Conservation (phyloP, 1,140 invertebrate genomes). For the Archivesica marissinica region DNA sequence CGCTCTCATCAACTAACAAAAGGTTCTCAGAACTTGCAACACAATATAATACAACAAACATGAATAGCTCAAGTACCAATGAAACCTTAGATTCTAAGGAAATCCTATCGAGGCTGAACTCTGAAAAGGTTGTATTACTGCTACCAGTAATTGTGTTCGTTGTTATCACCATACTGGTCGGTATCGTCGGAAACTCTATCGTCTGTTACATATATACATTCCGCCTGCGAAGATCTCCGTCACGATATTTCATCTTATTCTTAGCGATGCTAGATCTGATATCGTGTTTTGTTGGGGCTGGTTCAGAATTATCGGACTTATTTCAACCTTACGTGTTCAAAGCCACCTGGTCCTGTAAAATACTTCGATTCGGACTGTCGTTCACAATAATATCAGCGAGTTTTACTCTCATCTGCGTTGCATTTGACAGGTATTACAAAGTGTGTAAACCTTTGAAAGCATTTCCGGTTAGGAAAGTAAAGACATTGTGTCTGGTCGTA, state of each 20-base stretch:
- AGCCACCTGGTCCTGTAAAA: slow-evolving; percentile 65
- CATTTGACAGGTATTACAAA: slow-evolving; percentile 73
- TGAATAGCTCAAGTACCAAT: background rate
- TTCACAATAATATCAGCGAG: slow-evolving; percentile 68
- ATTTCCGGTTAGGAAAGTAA: slow-evolving; percentile 66
- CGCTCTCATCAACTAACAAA: no score
- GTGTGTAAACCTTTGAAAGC: slow-evolving; percentile 71
- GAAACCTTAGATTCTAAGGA: background rate
- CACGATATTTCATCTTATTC: slow-evolving; percentile 71
- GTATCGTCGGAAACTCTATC: slow-evolving; percentile 68
- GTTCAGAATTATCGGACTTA: slow-evolving; percentile 67
- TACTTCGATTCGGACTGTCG: slow-evolving; percentile 66
- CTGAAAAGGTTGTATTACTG: slow-evolving; percentile 65
- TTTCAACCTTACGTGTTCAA: slow-evolving; percentile 67
- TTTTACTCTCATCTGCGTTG: slow-evolving; percentile 69
- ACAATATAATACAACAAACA: no score
- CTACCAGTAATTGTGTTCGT: slow-evolving; percentile 70
- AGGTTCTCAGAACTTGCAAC: no score
- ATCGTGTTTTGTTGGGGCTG: slow-evolving; percentile 68
- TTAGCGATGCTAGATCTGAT: slow-evolving; percentile 69
- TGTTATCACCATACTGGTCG: slow-evolving; percentile 56
- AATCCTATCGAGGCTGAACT: slow-evolving; percentile 48
- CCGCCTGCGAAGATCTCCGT: slow-evolving; percentile 65
- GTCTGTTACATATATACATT: slow-evolving; percentile 69
- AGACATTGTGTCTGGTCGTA: slow-evolving; percentile 62